Evolutionary conservation across 2,113 vertebrate species (phyloP).

Genomic region (Antechinus flavipes): DNA sequence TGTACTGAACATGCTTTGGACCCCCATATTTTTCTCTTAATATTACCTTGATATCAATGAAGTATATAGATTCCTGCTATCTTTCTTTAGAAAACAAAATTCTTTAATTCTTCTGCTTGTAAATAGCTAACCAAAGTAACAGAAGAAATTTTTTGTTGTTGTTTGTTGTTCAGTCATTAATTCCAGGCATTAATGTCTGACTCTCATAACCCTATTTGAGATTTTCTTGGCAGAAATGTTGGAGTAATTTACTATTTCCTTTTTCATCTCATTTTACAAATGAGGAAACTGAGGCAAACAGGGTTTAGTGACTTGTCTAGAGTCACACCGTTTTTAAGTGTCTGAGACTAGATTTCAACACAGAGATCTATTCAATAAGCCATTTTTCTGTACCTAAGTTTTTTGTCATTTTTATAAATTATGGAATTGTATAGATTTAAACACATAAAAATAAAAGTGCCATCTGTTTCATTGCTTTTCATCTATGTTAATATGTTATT

Average conservation of each 20-base stretch:
- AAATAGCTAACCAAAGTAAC: not conserved
- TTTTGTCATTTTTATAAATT: too few relatives aligned
- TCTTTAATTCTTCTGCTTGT: not conserved
- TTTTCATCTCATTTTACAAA: not conserved
- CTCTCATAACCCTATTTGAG: not conserved
- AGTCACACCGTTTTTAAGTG: not conserved
- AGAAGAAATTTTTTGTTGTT: not conserved
- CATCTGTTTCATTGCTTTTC: too few relatives aligned
- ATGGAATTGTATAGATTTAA: not conserved
- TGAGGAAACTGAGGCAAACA: not conserved
- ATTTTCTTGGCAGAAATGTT: not conserved
- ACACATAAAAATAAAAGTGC: not conserved
- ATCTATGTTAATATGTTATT: not conserved
- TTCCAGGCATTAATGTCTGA: not conserved
- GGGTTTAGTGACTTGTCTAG: not conserved
- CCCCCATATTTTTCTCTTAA: not conserved
- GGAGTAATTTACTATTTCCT: not conserved
- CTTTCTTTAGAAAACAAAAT: not conserved
- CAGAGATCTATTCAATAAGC: too few relatives aligned
- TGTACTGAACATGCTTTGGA: not conserved
- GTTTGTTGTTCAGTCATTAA: not conserved
- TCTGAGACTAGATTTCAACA: not conserved
- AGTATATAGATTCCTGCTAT: not conserved
- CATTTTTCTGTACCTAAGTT: too few relatives aligned
- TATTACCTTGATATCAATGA: not conserved